These are phyloP conservation scores for Ophion slaviceki DNA, from an alignment of 2,888 invertebrate species.

Conservation along the genomic window DNA sequence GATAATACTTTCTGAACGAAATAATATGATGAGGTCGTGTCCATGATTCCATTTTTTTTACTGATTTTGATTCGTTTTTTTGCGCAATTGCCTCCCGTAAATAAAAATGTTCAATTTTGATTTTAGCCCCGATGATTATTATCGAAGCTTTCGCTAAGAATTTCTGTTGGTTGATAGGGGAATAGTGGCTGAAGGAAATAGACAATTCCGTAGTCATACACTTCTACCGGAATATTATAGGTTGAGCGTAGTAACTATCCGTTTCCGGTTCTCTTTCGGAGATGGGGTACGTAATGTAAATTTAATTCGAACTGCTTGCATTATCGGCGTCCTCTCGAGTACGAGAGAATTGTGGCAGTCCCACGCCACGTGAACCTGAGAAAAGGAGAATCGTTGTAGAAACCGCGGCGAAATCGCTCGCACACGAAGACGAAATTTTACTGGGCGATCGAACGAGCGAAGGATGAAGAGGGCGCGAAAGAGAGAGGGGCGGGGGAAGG, in stretches of 20 bases:
- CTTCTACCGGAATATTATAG: conserved; percentile 56
- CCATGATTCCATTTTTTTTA: neutral
- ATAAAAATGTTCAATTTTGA: neutral
- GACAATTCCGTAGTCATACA: conserved; percentile 58
- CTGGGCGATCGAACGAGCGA: conserved; percentile 40
- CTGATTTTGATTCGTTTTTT: neutral
- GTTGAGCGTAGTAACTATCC: conserved; percentile 30
- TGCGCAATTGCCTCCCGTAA: neutral
- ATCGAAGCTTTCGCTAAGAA: neutral
- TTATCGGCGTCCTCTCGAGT: conserved; percentile 66
- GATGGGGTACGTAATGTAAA: conserved; percentile 68
- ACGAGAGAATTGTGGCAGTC: conserved; percentile 22
- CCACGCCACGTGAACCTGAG: conserved; percentile 30
- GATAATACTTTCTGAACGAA: neutral
- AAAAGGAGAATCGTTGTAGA: conserved; percentile 63
- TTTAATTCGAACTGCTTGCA: conserved; percentile 71
- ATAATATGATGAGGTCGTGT: neutral
- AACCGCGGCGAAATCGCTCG: conserved; percentile 51
- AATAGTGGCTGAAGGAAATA: conserved; percentile 50
- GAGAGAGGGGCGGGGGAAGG: neutral
- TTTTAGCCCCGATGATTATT: neutral
- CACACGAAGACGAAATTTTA: conserved; percentile 51
- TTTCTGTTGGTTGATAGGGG: conserved; percentile 15
- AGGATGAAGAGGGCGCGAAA: conserved; percentile 21
- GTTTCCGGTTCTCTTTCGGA: conserved; percentile 53